Evolutionary conservation across 1,140 invertebrate species (phyloP), one percentile per base, ranked within the genome.

Genomic region (Drosophila yakuba): DNA sequence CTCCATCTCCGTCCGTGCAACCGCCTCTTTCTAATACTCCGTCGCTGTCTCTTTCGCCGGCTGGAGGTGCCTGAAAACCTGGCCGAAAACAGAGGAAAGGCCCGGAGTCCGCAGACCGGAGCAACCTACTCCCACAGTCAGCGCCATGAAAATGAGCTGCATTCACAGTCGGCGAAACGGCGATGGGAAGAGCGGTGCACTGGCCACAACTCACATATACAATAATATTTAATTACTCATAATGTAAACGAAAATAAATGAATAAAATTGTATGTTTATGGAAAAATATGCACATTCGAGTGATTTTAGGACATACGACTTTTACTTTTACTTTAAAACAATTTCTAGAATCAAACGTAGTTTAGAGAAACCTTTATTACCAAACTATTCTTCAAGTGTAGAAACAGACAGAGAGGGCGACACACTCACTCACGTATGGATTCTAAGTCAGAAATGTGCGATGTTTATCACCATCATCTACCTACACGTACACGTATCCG

Each of bases 81-180:
- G 63, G 63, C 20, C 63, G 45, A 67, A 64, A 64, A 43, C 32
- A 35, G 43, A 45, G 39, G 41, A 38, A 51, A 35, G 48, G 54
- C 23, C 48, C 41, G 50, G 32, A 54, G 62, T 32, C 32, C 32
- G 32, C 32, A 32, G 38, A 71, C 64, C 64, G 54, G 35, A 60
- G 41, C 52, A 71, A 57, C 44, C 55, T 57, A 86, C 82, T 88
- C 83, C 83, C 82, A 86, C 83, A 88, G 78, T 67, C 69, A 72
- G 48, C 39, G 68, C 32, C 69, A 62, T 66, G 48, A 74, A 78
- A 81, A 77, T 81, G 79, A 82, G 73, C 50, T 74, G 79, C 78
- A 82, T 59, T 73, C 73, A 73, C 35, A 76, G 45, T 14, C 41
- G 32, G 71, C 11, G 51, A 44, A 72, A 60, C 54, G 12, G 39